A percentile compares a stretch with the other conserved stretches of the same genome.
Evolutionary conservation across 2,888 invertebrate genomes (phyloP).

Genomic region (Thera obeliscata): DNA sequence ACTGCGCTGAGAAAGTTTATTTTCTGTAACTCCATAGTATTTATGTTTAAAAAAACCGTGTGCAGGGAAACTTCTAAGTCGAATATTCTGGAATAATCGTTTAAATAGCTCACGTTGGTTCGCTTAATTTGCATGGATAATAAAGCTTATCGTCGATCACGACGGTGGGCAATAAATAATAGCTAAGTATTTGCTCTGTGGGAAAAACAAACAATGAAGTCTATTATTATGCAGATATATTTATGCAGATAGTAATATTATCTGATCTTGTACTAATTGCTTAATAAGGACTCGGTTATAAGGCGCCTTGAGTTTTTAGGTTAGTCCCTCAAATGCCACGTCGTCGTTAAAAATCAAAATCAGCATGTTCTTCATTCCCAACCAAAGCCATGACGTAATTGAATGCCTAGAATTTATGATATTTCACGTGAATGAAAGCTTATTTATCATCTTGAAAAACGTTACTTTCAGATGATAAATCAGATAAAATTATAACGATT

Average conservation of each 20-base stretch:
- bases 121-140: conserved; percentile 24
- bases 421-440: too few relatives aligned
- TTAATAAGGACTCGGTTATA: conserved; percentile 8
- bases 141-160: conserved; percentile 29
- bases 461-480: too few relatives aligned
- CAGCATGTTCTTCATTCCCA: too few relatives aligned
- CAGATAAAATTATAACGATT: too few relatives aligned
- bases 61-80: not conserved
- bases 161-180: conserved; percentile 30
- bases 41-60: too few relatives aligned
- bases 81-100: conserved; percentile 1
- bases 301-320: not conserved
- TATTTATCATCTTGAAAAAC: too few relatives aligned
- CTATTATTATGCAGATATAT: conserved; percentile 29
- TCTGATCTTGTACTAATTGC: conserved; percentile 23
- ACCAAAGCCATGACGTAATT: too few relatives aligned
- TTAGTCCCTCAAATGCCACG: too few relatives aligned
- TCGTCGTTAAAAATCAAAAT: too few relatives aligned
- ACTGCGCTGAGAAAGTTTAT: too few relatives aligned
- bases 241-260: conserved; percentile 23
- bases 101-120: conserved; percentile 1
- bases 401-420: too few relatives aligned
- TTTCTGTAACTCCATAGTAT: too few relatives aligned
- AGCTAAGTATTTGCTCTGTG: conserved; percentile 22
- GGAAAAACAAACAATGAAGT: conserved; percentile 35